These are phyloP conservation scores for Argyrosomus regius DNA, from an alignment of 2,797 vertebrate genomes.

Conservation along the genomic window DNA sequence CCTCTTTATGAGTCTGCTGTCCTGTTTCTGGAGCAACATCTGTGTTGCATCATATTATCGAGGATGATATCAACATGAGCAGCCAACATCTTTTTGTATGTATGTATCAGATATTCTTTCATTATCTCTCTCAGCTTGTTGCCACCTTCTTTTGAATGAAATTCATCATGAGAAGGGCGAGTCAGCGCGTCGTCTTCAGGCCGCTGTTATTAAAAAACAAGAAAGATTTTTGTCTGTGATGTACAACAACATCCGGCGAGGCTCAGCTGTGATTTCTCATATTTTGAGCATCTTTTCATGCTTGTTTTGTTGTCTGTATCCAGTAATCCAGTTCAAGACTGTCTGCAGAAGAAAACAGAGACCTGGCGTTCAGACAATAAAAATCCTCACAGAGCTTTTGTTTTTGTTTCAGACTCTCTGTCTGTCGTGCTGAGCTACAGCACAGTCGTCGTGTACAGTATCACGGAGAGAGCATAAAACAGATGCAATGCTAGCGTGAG, in stretches of 20 bases:
- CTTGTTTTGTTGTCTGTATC: conserved; percentile 24
- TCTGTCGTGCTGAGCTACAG: conserved; percentile 24
- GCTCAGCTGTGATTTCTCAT: conserved; percentile 24
- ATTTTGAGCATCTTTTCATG: conserved; percentile 24
- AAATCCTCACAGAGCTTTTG: not conserved
- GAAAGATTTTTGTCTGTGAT: conserved; percentile 14
- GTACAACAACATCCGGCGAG: not conserved
- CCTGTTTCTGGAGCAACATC: conserved; percentile 6
- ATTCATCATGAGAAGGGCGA: not conserved
- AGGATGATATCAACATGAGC: conserved; percentile 24
- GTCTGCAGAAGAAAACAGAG: conserved; percentile 10
- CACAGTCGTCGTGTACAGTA: conserved; percentile 16
- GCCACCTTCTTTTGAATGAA: conserved; percentile 26
- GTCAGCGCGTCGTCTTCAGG: conserved; percentile 9
- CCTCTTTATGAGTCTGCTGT: not conserved
- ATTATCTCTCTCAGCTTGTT: conserved; percentile 37
- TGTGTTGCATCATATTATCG: conserved; percentile 8
- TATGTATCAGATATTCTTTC: conserved; percentile 10
- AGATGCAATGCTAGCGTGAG: conserved; percentile 62
- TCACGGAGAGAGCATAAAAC: conserved; percentile 40
- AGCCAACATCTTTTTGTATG: conserved; percentile 11
- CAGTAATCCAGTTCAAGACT: conserved; percentile 6
- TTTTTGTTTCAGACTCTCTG: conserved; percentile 33
- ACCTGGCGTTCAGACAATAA: conserved; percentile 19
- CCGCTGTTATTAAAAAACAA: conserved; percentile 22